Evolutionary conservation across 2,888 invertebrate species (phyloP).

Genomic region (Lobophora halterata): DNA sequence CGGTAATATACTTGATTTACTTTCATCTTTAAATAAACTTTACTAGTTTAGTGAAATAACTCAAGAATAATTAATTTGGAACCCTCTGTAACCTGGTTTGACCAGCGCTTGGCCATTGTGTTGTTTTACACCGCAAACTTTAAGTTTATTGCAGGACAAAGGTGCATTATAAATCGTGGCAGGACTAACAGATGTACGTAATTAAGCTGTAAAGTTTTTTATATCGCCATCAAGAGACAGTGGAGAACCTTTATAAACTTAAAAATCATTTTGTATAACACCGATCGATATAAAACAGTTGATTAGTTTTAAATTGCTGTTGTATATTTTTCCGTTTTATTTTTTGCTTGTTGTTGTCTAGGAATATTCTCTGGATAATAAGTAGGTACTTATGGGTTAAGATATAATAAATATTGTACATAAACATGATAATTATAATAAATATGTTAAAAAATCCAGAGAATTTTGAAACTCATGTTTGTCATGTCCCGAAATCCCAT

Average conservation of each 20-base stretch:
- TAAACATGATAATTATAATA: too few species aligned
- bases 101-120: constrained; percentile 12
- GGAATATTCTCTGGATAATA: too few species aligned
- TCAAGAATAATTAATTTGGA: not conserved
- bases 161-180: constrained; percentile 73
- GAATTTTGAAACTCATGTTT: too few species aligned
- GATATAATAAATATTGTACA: too few species aligned
- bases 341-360: constrained; percentile 15
- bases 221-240: constrained; percentile 44
- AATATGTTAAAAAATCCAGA: too few species aligned
- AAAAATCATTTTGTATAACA: constrained; percentile 28
- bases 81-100: not conserved
- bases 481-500: too few species aligned
- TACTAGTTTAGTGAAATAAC: too few species aligned
- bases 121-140: constrained; percentile 56
- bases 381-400: too few species aligned
- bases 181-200: constrained; percentile 73
- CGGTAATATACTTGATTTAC: too few species aligned
- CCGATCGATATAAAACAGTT: constrained; percentile 26
- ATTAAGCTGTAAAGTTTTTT: constrained; percentile 75
- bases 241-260: constrained; percentile 38
- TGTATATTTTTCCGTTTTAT: constrained; percentile 23
- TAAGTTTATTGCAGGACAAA: constrained; percentile 63
- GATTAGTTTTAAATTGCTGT: constrained; percentile 31
- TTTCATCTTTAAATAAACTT: too few species aligned